These are phyloP conservation scores for Brienomyrus longianalis DNA, from an alignment of 2,113 vertebrate species.

Conservation along the genomic window DNA sequence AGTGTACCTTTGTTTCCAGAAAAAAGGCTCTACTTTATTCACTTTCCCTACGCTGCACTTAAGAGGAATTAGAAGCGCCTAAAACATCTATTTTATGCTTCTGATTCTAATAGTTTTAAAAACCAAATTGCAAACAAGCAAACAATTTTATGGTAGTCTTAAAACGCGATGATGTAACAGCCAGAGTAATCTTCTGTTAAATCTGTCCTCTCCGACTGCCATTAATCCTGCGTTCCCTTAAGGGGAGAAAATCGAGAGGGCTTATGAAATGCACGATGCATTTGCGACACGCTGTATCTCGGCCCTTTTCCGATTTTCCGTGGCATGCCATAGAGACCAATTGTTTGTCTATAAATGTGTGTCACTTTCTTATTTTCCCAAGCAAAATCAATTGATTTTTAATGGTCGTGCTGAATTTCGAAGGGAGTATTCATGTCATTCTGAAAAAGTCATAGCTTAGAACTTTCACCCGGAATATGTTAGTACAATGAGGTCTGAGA, in stretches of 20 bases:
- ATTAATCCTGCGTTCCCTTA: constrained; percentile 43
- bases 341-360: not conserved
- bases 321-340: not conserved
- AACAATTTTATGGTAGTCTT: constrained; percentile 35
- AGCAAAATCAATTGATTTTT: constrained; percentile 1
- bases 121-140: constrained; percentile 36
- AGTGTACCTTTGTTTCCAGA: constrained; percentile 10
- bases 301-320: constrained; percentile 14
- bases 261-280: constrained; percentile 35
- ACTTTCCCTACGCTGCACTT: constrained; percentile 24
- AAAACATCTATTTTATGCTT: constrained; percentile 8
- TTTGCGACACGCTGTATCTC: constrained; percentile 22
- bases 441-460: not conserved
- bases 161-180: constrained; percentile 40
- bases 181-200: constrained; percentile 51
- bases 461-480: constrained; percentile 25
- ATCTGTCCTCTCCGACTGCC: constrained; percentile 42
- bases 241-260: constrained; percentile 27
- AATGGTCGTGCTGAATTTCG: constrained; percentile 12
- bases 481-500: constrained; percentile 22
- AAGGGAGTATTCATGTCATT: not conserved
- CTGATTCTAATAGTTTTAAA: constrained; percentile 18
- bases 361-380: not conserved
- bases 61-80: constrained; percentile 24
- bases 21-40: constrained; percentile 9